phyloP scores from a whole-genome alignment of 2,888 invertebrate genomes.

The Gnatocerus cornutus region DNA sequence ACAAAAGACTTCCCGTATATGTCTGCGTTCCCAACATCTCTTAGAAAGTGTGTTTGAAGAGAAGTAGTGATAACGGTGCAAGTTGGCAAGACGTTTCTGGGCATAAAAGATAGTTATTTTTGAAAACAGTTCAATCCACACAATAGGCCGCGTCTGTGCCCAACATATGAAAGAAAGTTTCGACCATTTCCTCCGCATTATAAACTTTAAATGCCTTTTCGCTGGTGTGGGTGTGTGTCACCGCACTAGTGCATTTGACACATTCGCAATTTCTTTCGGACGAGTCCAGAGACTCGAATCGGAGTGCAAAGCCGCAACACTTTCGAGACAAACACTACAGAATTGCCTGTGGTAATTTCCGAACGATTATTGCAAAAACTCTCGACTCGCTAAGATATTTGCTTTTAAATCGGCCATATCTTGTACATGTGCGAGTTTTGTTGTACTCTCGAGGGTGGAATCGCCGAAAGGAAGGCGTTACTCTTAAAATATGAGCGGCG shows the following conservation, averaged over 20 bases:
- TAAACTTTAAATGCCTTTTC: constrained; percentile 62
- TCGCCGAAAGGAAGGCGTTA: constrained; percentile 47
- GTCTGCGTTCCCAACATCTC: not conserved
- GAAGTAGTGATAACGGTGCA: not conserved
- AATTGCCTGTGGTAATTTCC: constrained; percentile 39
- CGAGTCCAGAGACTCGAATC: constrained; percentile 12
- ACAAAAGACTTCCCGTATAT: too few relatives aligned
- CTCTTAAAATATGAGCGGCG: constrained; percentile 49
- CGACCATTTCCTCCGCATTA: constrained; percentile 56
- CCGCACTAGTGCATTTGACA: constrained; percentile 56
- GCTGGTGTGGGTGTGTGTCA: constrained; percentile 54
- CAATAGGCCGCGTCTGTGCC: constrained; percentile 51
- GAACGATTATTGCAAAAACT: constrained; percentile 35
- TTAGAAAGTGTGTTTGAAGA: not conserved
- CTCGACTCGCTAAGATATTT: constrained; percentile 27
- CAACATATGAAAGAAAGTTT: constrained; percentile 58
- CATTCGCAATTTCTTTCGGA: constrained; percentile 51
- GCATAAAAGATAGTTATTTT: constrained; percentile 22
- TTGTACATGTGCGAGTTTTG: constrained; percentile 33
- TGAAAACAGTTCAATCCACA: constrained; percentile 21
- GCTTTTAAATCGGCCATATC: constrained; percentile 42
- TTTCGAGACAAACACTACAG: constrained; percentile 30
- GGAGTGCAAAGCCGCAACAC: constrained; percentile 27
- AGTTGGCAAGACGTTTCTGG: constrained; percentile 4
- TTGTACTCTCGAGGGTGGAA: constrained; percentile 45